A percentile compares a stretch with the other conserved stretches of the same genome.
Conservation (phyloP, 2,113 vertebrate species). For the Anoplopoma fimbria region DNA sequence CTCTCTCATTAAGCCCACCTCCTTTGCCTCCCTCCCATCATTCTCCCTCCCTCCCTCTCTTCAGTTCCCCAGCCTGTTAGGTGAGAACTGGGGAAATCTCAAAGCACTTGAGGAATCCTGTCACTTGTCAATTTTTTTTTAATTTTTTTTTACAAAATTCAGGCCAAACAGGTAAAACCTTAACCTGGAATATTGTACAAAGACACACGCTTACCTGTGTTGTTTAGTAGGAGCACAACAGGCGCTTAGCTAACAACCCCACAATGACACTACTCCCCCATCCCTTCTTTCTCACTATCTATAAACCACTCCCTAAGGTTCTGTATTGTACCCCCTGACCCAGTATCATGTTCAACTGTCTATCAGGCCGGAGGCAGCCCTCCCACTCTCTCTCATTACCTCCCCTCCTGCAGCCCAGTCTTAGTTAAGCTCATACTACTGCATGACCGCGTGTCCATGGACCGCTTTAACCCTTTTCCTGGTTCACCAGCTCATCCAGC, state of each 20-base stretch:
- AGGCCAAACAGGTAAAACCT: background rate
- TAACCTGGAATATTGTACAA: background rate
- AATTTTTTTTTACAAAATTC: too few species aligned
- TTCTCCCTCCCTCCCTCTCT: constrained; percentile 17
- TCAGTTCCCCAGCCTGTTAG: constrained; percentile 49
- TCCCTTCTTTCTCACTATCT: constrained; percentile 39
- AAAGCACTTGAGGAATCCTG: constrained; percentile 67
- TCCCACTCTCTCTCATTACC: constrained; percentile 56
- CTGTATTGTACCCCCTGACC: constrained; percentile 59
- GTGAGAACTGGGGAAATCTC: constrained; percentile 69
- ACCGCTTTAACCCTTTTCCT: constrained; percentile 56
- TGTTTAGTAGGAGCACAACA: constrained; percentile 21
- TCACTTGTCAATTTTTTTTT: constrained; percentile 2
- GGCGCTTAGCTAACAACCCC: constrained; percentile 44
- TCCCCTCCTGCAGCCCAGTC: constrained; percentile 32
- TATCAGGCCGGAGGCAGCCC: constrained; percentile 48
- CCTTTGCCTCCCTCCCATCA: constrained; percentile 52
- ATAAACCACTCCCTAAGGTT: constrained; percentile 61
- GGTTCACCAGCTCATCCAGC: constrained; percentile 54
- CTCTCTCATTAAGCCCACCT: constrained; percentile 56
- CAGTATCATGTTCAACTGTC: constrained; percentile 73
- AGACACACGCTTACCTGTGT: constrained; percentile 40
- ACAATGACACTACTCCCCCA: constrained; percentile 25
- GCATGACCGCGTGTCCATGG: constrained; percentile 37
- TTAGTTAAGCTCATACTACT: constrained; percentile 48